These are phyloP conservation scores for Ivindomyrus marchei DNA, from an alignment of 2,113 vertebrate genomes.

Conservation along the genomic window DNA sequence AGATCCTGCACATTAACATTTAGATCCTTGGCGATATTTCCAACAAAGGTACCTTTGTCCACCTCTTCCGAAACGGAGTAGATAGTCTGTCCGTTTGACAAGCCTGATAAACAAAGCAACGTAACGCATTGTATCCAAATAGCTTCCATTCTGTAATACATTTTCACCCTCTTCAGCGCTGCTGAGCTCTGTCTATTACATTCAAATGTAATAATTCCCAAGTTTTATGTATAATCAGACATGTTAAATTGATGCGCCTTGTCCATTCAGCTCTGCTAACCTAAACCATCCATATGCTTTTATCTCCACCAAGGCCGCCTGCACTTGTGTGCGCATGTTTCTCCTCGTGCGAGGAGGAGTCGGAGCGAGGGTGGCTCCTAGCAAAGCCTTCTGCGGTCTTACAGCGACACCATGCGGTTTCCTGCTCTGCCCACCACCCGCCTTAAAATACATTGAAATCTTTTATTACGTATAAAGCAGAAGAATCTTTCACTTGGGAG, in stretches of 20 bases:
- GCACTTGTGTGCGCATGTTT: background rate
- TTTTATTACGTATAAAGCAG: background rate
- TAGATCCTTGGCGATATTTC: conserved; percentile 44
- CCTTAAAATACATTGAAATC: background rate
- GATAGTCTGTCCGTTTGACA: background rate
- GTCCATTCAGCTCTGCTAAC: background rate
- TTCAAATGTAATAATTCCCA: background rate
- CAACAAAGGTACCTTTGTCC: conserved; percentile 38
- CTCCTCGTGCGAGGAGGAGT: background rate
- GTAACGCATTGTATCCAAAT: background rate
- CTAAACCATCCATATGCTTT: background rate
- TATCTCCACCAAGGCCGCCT: background rate
- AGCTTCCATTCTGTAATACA: background rate
- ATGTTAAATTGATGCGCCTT: background rate
- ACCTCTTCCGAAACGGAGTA: background rate
- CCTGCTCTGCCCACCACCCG: background rate
- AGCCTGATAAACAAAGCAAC: background rate
- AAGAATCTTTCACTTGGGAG: background rate
- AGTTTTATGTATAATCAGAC: background rate
- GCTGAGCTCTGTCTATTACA: background rate
- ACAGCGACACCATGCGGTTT: background rate
- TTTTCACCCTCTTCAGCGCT: background rate
- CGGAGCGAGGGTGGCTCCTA: background rate
- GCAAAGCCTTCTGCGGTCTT: background rate
- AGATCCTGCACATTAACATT: conserved; percentile 53